Evolutionary conservation across 2,113 vertebrate species (phyloP).

Genomic region (Brachionichthys hirsutus): DNA sequence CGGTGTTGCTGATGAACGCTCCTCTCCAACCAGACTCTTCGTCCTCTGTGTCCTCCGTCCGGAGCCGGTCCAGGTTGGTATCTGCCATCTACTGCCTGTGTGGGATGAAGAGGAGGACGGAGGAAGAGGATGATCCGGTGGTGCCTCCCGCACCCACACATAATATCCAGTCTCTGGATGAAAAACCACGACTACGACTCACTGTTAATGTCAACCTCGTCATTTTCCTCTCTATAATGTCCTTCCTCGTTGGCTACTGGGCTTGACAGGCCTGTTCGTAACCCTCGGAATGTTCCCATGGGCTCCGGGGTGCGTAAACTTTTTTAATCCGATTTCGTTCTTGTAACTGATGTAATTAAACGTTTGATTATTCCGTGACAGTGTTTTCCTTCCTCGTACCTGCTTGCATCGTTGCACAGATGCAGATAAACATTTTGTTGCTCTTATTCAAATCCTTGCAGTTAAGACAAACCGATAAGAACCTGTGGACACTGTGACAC

Average conservation of each 20-base stretch:
- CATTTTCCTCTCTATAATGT: conserved; percentile 75
- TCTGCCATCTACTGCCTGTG: conserved; percentile 87
- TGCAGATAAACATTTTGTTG: no score
- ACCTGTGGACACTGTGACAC: conserved; percentile 25
- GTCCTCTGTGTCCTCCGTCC: conserved; percentile 13
- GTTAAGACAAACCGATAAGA: background rate
- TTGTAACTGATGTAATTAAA: background rate
- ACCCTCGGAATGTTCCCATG: no score
- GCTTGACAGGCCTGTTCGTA: conserved; percentile 62
- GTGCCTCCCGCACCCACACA: conserved; percentile 2
- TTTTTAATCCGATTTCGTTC: background rate
- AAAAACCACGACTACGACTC: conserved; percentile 72
- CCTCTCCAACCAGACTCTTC: conserved; percentile 39
- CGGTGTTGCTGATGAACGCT: background rate
- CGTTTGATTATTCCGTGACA: background rate
- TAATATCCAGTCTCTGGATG: conserved; percentile 66
- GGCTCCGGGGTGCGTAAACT: background rate
- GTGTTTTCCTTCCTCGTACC: background rate
- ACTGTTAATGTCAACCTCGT: conserved; percentile 85
- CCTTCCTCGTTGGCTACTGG: conserved; percentile 93
- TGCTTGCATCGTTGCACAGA: no score
- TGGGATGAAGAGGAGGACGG: conserved; percentile 80
- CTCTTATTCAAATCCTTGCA: no score
- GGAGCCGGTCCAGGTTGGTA: conserved; percentile 69
- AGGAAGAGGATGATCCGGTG: accelerated